Evolutionary conservation across 2,888 invertebrate species (phyloP), one percentile per base, ranked within the genome.

Genomic region (Drosophila testacea): DNA sequence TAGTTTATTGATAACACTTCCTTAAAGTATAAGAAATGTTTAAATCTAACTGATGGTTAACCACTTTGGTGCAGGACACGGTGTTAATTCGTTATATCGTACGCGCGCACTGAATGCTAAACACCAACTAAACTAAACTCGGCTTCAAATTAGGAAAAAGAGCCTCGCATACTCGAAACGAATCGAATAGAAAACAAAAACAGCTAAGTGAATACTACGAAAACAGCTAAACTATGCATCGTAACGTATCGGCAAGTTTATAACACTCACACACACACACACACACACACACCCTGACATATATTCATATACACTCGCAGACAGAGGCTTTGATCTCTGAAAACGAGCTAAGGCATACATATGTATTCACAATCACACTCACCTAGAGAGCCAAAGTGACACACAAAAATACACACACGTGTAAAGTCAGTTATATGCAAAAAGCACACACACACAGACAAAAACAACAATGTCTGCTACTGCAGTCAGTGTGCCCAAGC

Each of bases 81-180:
- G 39, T 44, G 30, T 28, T 30, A 36, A 57, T 51, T 59, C 56
- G 60, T 39, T n/a, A 61, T 34, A 44, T 57, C 64, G 78, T 80
- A 88, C 81, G 82, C 69, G 79, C 91, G 66, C 84, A 55, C 62
- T 81, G 88, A 91, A 81, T 79, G 91, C 81, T 85, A 77, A 90
- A 89, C 79, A 82, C 79, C 78, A 82, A 91, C 91, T 91, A 91
- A 89, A 79, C 83, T 57, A 59, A 76, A 79, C 79, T 69, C 66
- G 51, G 70, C 70, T 84, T 79, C 60, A 69, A 83, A 84, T 82
- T 88, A 80, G 79, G 73, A 73, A 82, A 83, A 75, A 81, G 84
- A 81, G 85, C 50, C 81, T 65, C 73, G 66, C 74, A 66, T 68
- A 67, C 54, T 48, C 48, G 16, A 73, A 78, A 69, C 66, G 66